A percentile compares a stretch with the other conserved stretches of the same genome.
Evolutionary conservation across 92 coral and sea anemone genomes (phyloP).

Genomic region (Ricordea florida): DNA sequence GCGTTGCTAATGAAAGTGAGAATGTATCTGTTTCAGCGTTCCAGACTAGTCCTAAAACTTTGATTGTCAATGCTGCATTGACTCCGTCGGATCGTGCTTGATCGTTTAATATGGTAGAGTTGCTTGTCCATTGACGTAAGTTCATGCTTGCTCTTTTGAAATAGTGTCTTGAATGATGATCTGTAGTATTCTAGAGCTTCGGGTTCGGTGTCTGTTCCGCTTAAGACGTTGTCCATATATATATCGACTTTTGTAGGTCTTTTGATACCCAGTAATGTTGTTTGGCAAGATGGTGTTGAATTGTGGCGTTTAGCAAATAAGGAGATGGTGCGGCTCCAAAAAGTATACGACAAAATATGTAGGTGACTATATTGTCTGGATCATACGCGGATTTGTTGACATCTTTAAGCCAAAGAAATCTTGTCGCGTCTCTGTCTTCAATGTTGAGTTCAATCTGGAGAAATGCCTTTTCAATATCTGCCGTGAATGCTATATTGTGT

Average conservation of each 20-base stretch:
- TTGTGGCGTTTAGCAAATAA: constrained; percentile 36
- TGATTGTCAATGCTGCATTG: too few relatives aligned
- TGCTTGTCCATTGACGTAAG: too few relatives aligned
- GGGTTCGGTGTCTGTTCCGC: too few relatives aligned
- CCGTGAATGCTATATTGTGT: constrained; percentile 42
- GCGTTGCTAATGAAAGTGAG: too few relatives aligned
- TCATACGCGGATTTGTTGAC: constrained; percentile 21
- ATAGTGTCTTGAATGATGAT: too few relatives aligned
- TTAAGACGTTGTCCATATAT: too few relatives aligned
- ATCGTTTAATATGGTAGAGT: too few relatives aligned
- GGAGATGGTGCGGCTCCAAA: constrained; percentile 60
- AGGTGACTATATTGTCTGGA: constrained; percentile 16
- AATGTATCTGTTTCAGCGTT: too few relatives aligned
- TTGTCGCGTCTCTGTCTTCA: constrained; percentile 65
- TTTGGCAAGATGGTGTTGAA: constrained; percentile 17
- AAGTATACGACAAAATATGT: constrained; percentile 54
- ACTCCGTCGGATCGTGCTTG: too few relatives aligned
- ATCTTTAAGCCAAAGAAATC: constrained; percentile 65
- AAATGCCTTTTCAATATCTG: constrained; percentile 28
- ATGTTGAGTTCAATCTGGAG: constrained; percentile 37
- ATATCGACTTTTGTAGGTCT: constrained; percentile 19
- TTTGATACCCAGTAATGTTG: constrained; percentile 4
- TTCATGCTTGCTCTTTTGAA: too few relatives aligned
- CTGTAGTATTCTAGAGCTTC: too few relatives aligned
- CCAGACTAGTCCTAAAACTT: too few relatives aligned